Base-by-base conservation (phyloP, 1,140 invertebrate species). In the Diachasmimorpha longicaudata region DNA sequence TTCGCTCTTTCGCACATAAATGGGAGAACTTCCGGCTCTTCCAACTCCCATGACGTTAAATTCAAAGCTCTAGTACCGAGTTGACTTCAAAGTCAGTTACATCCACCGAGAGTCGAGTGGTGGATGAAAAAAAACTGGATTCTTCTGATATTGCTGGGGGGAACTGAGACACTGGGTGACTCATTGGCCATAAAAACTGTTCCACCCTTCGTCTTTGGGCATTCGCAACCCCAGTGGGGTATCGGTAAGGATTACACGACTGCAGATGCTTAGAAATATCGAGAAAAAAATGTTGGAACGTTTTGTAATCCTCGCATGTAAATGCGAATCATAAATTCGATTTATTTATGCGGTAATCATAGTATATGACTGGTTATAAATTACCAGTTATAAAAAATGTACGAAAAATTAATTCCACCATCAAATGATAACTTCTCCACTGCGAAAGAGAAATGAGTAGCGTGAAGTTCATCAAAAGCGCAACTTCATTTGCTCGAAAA, bases 151-250 rank as follows among this genome's bases (percentile, higher is more conserved):
- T 23, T 25, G 58, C 58, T 3, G 58, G 31, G 23, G 58, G 58
- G 23, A 25, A 63, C 58, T 25, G 58, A 63, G 58, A 23, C 48
- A 52, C n/a, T 52, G 48, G 13, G 58, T 66, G 58, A 66, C 58
- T 66, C 66, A 68, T 68, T 68, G 66, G 66, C 25, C 36, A 68
- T 68, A 37, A 68, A 68, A 68, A 68, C 36, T 13, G n/a, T 39
- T 37, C 36, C 36, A 68, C 66, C 66, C 66, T 39, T 39, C 36
- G 25, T 68, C 31, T 68, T 68, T 68, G 10, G 19, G 19, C 23
- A 4, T 31, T 8, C 11, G 19, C 58, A 63, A 63, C 58, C 58
- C 58, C 14, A 21, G n/a, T 31, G 4, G n/a, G 10, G 31, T 14
- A 31, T 63, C 6, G 0, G 1, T 8, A 8, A 25, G 58, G 23